phyloP scores from a whole-genome alignment of 2,113 vertebrate genomes.

The Gavia stellata region DNA sequence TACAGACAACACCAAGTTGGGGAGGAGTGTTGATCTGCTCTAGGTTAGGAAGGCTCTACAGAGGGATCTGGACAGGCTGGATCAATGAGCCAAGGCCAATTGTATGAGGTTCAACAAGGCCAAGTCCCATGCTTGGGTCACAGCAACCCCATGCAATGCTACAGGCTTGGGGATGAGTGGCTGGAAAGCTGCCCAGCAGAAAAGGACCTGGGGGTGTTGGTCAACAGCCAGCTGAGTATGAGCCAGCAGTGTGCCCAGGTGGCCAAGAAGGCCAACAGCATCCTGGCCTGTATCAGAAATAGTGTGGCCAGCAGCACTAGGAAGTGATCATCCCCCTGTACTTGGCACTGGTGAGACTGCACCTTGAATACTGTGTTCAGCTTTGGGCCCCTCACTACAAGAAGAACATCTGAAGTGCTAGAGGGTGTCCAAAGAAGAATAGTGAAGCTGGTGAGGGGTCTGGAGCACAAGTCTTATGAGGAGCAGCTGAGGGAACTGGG shows the following conservation, averaged over 20 bases:
- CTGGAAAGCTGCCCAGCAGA: fast-evolving
- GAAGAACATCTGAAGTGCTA: neutral
- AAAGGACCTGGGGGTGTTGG: neutral
- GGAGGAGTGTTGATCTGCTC: neutral
- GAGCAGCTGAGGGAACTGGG: neutral
- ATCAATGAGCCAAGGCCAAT: fast-evolving
- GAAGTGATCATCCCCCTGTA: neutral
- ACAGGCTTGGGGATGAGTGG: neutral
- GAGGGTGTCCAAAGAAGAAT: neutral
- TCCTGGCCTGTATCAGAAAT: neutral
- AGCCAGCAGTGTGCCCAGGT: neutral
- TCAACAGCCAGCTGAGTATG: fast-evolving
- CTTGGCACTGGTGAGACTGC: neutral
- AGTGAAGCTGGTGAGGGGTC: neutral
- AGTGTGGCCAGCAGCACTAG: neutral
- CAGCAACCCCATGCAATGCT: fast-evolving
- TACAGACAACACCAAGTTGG: neutral
- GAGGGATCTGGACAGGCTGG: neutral
- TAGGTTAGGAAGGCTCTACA: neutral
- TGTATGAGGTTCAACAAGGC: too few relatives aligned
- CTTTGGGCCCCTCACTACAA: neutral
- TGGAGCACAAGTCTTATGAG: neutral
- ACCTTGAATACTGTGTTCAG: neutral
- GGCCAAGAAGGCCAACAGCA: neutral
- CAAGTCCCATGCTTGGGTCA: neutral